phyloP scores from a whole-genome alignment of 2,113 vertebrate genomes.

The Otocyon megalotis region DNA sequence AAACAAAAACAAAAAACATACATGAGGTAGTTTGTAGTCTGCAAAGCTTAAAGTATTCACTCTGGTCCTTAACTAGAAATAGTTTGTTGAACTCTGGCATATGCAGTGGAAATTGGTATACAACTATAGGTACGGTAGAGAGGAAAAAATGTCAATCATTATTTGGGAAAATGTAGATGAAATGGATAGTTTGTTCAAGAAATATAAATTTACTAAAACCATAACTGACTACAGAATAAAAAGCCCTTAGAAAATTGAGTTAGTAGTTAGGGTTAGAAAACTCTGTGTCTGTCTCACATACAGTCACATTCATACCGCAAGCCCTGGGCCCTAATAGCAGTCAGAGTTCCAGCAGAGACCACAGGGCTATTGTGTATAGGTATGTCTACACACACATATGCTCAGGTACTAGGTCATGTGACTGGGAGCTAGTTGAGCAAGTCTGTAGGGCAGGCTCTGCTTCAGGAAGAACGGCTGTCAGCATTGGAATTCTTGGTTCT shows the following conservation, averaged over 20 bases:
- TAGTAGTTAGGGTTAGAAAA: neutral
- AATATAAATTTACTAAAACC: constrained; percentile 4
- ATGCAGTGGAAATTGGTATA: neutral
- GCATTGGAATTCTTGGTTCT: neutral
- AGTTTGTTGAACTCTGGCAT: neutral
- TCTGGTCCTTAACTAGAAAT: neutral
- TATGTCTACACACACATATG: neutral
- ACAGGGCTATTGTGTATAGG: neutral
- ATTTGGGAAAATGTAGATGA: neutral
- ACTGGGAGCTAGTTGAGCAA: neutral
- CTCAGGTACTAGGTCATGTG: neutral
- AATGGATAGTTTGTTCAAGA: constrained; percentile 3
- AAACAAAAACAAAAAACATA: too few species aligned
- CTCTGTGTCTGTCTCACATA: neutral
- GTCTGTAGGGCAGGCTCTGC: neutral
- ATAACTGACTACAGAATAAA: neutral
- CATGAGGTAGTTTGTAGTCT: neutral
- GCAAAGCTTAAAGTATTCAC: neutral
- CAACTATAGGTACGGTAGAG: neutral
- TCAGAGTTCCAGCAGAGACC: neutral
- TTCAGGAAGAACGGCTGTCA: neutral
- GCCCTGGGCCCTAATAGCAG: neutral
- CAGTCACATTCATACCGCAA: neutral
- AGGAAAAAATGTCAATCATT: constrained; percentile 16
- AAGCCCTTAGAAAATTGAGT: neutral